phyloP scores from a whole-genome alignment of 2,888 invertebrate species.

The Branchellion lobata region DNA sequence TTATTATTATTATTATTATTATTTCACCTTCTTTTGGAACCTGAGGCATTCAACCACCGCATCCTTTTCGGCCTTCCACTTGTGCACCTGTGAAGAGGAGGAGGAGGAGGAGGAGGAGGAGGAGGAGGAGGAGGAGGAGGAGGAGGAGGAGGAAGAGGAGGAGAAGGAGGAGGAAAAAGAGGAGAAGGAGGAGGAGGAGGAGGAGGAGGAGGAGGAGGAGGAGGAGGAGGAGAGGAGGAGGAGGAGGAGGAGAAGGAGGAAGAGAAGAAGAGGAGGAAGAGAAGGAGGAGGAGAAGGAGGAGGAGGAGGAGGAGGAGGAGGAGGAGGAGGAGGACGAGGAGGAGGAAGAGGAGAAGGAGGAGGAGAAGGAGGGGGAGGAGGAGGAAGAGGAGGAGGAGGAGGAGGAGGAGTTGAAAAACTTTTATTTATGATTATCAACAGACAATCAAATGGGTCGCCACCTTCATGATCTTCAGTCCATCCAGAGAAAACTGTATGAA shows the following conservation, averaged over 20 bases:
- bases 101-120: not conserved
- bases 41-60: too few species aligned
- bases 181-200: not conserved
- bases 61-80: not conserved
- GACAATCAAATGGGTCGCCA: not conserved
- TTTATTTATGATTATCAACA: not conserved
- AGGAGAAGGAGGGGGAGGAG: constrained; percentile 7
- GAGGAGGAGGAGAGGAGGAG: not conserved
- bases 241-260: not conserved
- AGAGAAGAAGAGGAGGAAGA: not conserved
- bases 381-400: constrained; percentile 20
- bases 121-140: not conserved
- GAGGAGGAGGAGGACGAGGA: not conserved
- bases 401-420: not conserved
- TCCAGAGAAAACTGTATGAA: not conserved
- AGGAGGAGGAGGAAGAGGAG: not conserved
- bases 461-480: not conserved
- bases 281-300: not conserved
- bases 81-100: too few species aligned
- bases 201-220: not conserved
- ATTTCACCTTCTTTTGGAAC: too few species aligned
- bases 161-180: constrained; percentile 1
- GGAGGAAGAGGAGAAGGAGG: not conserved
- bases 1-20: too few species aligned
- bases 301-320: not conserved